Conservation (phyloP, 1,140 invertebrate species). For the Oryctes rhinoceros region DNA sequence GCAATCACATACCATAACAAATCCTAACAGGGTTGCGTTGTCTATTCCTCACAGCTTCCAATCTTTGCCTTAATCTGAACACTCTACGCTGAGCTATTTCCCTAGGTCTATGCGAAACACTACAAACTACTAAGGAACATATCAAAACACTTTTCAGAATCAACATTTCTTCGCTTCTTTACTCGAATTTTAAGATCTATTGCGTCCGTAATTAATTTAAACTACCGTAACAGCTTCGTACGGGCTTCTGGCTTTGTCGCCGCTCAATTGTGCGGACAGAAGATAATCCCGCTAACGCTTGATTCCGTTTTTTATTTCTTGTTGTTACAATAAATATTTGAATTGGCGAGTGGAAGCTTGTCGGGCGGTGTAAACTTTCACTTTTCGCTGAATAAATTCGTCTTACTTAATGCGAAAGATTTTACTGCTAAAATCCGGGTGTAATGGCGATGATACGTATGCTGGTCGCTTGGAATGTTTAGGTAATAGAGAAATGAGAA, state of each 20-base stretch:
- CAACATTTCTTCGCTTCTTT: neutral
- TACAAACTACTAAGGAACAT: neutral
- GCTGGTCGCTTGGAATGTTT: neutral
- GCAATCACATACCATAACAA: slow-evolving; percentile 1
- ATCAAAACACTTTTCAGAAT: neutral
- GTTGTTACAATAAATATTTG: slow-evolving; percentile 7
- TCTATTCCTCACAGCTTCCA: neutral
- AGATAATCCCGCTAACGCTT: neutral
- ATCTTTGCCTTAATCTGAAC: slow-evolving; percentile 1
- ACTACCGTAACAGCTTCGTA: too few relatives aligned
- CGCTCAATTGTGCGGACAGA: neutral
- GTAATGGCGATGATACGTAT: neutral
- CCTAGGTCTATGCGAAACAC: neutral
- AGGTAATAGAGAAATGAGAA: neutral
- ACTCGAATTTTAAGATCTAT: too few relatives aligned
- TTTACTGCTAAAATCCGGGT: neutral
- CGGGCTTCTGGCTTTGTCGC: neutral
- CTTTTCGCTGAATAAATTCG: neutral
- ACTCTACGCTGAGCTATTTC: neutral
- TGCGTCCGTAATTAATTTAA: too few relatives aligned
- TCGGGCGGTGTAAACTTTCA: neutral
- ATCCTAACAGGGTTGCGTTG: neutral
- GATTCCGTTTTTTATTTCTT: neutral
- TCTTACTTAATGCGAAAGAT: neutral
- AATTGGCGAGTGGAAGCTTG: neutral